Evolutionary conservation across 64 coral and sea anemone genomes (phyloP).

Genomic region (Dendronephthya gigantea): DNA sequence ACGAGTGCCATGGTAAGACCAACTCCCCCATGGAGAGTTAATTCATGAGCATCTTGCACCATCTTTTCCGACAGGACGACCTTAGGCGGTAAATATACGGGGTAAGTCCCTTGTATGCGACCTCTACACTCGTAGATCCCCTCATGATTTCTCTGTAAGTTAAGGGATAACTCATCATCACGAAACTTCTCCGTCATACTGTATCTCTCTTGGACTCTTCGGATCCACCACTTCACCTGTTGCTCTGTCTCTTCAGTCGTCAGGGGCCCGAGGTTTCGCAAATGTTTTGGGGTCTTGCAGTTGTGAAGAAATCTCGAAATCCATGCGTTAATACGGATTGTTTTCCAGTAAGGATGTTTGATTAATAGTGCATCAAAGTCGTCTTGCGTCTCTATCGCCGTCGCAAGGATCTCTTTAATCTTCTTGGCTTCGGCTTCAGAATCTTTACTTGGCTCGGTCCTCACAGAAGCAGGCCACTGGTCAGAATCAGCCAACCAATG

Average conservation of each 20-base stretch:
- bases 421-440: background rate
- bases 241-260: background rate
- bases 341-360: constrained; percentile 2
- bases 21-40: background rate
- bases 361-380: background rate
- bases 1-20: too few species aligned
- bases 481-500: constrained; percentile 20
- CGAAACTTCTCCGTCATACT: background rate
- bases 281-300: background rate
- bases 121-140: background rate
- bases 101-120: background rate
- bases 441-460: background rate
- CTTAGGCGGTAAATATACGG: background rate
- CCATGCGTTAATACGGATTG: background rate
- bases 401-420: background rate
- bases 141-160: background rate
- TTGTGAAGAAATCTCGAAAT: background rate
- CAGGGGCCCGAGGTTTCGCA: background rate
- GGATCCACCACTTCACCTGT: background rate
- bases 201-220: background rate
- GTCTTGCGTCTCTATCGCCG: background rate
- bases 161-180: background rate
- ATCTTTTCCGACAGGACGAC: background rate
- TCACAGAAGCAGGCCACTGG: background rate
- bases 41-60: background rate